Percentiles rank a stretch among this genome's conserved stretches.
phyloP scores from a whole-genome alignment of 2,113 vertebrate species.

The Struthio camelus region DNA sequence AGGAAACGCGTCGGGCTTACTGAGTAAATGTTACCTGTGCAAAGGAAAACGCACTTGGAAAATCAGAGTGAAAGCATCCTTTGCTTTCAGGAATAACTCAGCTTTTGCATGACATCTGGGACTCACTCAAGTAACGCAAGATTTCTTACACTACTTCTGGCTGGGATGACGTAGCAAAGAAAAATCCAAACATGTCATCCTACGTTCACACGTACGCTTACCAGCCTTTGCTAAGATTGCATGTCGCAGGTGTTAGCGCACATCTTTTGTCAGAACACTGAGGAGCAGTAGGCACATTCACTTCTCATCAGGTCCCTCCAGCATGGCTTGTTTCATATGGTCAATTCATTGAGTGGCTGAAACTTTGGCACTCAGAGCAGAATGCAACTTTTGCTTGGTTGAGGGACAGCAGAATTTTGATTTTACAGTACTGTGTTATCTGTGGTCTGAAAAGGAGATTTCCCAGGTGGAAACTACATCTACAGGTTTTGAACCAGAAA shows the following conservation, averaged over 20 bases:
- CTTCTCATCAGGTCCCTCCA: slow-evolving; percentile 23
- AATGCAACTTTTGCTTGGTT: neutral
- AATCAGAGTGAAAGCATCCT: neutral
- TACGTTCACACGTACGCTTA: neutral
- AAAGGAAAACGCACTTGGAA: neutral
- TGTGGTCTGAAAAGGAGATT: slow-evolving; percentile 50
- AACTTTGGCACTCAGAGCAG: slow-evolving; percentile 11
- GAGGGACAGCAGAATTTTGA: slow-evolving; percentile 32
- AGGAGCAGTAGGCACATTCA: slow-evolving; percentile 24
- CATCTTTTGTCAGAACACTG: slow-evolving; percentile 3
- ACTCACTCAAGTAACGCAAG: neutral
- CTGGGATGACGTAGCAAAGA: slow-evolving; percentile 3
- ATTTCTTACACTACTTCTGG: slow-evolving; percentile 26
- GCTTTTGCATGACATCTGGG: slow-evolving; percentile 52
- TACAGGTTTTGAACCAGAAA: slow-evolving; percentile 53
- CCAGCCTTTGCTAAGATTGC: slow-evolving; percentile 27
- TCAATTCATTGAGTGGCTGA: neutral
- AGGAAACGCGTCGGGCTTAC: neutral
- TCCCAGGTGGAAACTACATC: slow-evolving; percentile 56
- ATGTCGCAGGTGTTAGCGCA: slow-evolving; percentile 12
- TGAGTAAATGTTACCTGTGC: neutral
- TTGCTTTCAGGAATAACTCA: slow-evolving; percentile 17
- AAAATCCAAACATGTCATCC: neutral
- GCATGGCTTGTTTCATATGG: slow-evolving; percentile 34
- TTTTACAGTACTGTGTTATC: slow-evolving; percentile 39